phyloP scores from a whole-genome alignment of 2,888 invertebrate species.

The Caenorhabditis zanzibari region DNA sequence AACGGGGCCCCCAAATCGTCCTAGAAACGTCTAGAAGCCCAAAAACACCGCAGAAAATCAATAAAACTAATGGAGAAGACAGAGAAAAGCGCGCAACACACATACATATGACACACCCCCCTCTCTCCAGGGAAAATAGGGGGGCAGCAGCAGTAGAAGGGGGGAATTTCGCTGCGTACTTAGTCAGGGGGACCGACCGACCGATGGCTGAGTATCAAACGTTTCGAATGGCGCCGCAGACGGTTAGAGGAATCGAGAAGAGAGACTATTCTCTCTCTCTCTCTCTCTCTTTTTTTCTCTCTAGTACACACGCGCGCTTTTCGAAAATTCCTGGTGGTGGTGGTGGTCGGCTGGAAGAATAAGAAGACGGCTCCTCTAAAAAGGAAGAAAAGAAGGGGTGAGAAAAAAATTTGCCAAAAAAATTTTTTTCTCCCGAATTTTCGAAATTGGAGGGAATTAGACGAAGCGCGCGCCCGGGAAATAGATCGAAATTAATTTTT shows the following conservation, averaged over 20 bases:
- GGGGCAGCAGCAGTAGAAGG: constrained; percentile 17
- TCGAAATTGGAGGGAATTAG: not conserved
- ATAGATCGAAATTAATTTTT: not conserved
- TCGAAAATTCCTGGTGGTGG: constrained; percentile 16
- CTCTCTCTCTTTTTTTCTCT: constrained; percentile 4
- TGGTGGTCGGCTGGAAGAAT: not conserved
- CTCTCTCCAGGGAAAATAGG: not conserved
- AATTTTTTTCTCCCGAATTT: no score
- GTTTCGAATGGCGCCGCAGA: constrained; percentile 37
- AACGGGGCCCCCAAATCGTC: not conserved
- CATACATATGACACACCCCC: constrained; percentile 55
- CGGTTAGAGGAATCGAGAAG: constrained; percentile 41
- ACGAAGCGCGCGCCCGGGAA: not conserved
- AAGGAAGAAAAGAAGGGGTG: not conserved
- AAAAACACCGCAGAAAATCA: no score
- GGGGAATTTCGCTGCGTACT: constrained; percentile 70
- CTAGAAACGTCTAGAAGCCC: not conserved
- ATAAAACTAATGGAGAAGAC: constrained; percentile 37
- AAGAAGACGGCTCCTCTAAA: constrained; percentile 2
- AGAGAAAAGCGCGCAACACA: constrained; percentile 39
- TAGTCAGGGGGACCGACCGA: constrained; percentile 43
- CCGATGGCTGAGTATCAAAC: constrained; percentile 63
- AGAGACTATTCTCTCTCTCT: constrained; percentile 3
- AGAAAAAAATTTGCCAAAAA: no score
- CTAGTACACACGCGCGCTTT: constrained; percentile 45